Evolutionary conservation across 1,140 invertebrate genomes (phyloP).

Genomic region (Aphelenchoides besseyi): DNA sequence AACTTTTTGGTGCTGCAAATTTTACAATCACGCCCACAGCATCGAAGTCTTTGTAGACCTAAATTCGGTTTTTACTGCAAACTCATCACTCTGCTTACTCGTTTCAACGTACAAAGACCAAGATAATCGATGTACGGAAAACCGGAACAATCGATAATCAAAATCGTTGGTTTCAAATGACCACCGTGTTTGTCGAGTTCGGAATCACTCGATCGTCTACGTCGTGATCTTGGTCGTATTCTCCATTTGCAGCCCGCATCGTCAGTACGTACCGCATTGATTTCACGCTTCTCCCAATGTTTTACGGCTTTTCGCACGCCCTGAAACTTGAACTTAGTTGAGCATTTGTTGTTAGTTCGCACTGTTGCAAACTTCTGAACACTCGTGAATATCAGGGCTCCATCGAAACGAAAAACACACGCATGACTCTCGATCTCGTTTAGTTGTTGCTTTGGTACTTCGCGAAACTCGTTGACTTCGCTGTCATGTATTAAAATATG

Average conservation of each 20-base stretch:
- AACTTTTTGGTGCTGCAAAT: conserved; percentile 57
- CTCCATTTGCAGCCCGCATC: conserved; percentile 22
- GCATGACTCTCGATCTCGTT: conserved; percentile 47
- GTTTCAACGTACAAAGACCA: conserved; percentile 52
- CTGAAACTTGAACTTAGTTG: not conserved
- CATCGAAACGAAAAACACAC: conserved; percentile 58
- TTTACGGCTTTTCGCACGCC: conserved; percentile 35
- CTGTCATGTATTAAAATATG: conserved; percentile 49
- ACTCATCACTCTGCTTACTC: conserved; percentile 21
- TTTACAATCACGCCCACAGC: conserved; percentile 38
- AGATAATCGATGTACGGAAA: conserved; percentile 60
- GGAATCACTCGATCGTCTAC: conserved; percentile 16
- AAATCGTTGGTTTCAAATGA: conserved; percentile 21
- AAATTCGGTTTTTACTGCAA: conserved; percentile 21
- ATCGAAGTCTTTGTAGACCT: conserved; percentile 52
- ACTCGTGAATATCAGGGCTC: conserved; percentile 57
- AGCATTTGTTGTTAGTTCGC: not conserved
- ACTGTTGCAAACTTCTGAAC: conserved; percentile 56
- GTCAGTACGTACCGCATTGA: conserved; percentile 26
- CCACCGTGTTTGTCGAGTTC: conserved; percentile 1
- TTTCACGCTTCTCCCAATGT: conserved; percentile 37
- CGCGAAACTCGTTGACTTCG: conserved; percentile 43
- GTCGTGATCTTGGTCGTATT: not conserved
- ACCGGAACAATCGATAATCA: conserved; percentile 58
- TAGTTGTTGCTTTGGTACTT: conserved; percentile 51